Percentiles rank a stretch among this genome's conserved stretches.
Conservation (phyloP, 2,113 vertebrate genomes). For the Probosciger aterrimus region DNA sequence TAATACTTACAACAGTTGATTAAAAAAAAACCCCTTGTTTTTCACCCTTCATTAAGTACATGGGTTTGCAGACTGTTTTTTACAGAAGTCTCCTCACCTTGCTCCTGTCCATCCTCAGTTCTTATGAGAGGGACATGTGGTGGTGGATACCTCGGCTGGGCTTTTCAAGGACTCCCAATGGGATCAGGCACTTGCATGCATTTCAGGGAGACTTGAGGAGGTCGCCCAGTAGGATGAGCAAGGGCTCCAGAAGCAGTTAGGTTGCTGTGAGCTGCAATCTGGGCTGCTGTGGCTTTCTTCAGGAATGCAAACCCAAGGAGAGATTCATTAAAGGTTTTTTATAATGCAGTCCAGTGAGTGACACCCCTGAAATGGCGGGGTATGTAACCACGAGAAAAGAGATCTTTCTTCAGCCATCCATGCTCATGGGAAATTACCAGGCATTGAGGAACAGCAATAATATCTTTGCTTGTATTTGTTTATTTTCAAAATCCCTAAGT, state of each 20-base stretch:
- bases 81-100: neutral
- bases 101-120: neutral
- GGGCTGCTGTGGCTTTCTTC: neutral
- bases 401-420: neutral
- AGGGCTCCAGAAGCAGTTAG: neutral
- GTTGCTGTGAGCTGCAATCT: neutral
- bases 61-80: neutral
- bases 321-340: neutral
- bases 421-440: neutral
- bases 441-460: neutral
- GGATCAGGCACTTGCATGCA: accelerated
- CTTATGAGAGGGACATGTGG: neutral
- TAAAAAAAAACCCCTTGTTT: neutral
- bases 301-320: neutral
- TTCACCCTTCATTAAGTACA: neutral
- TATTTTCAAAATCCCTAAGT: conserved; percentile 4
- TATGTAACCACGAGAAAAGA: neutral
- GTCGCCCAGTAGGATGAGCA: accelerated
- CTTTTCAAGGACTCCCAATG: neutral
- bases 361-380: neutral
- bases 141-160: accelerated
- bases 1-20: neutral
- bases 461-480: neutral
- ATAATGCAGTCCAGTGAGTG: neutral
- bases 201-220: neutral